Base-by-base conservation (phyloP, 2,797 vertebrate genomes). In the Periparus ater region DNA sequence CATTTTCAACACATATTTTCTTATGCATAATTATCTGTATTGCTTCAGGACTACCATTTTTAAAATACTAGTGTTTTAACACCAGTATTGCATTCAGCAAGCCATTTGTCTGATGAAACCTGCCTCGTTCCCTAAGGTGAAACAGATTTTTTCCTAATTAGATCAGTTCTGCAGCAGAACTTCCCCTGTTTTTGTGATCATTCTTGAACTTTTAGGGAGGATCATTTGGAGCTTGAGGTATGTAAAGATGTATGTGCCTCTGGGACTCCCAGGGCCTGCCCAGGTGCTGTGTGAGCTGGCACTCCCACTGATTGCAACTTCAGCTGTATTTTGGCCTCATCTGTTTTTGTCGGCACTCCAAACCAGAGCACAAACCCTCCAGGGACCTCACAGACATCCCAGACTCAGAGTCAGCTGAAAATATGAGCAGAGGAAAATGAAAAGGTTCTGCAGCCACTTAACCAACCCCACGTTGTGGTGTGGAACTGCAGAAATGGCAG, bases 1-100 rank as follows among this genome's bases (percentile, higher is more conserved):
- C 85, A 76, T 96, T 95, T 93, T 83, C 91, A 87, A 94, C 90
- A 89, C 85, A 25, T 91, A 95, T 75, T 93, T 79, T 96, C 71
- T 72, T 87, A 86, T 42, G 85, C 94, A 92, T 89, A 95, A 91
- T 88, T 85, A 78, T 79, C 78, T 47, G 84, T 30, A 57, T 86
- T 54, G 60, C 95, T 93, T 85, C 65, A 13, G 51, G 93, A 96
- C 89, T 85, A 65, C 67, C 66, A 47, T 88, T 91, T 67, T 81
- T 82, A 50, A 81, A 92, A 80, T 61, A 47, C 80, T 78, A 65
- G 32, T 94, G 79, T 88, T 96, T 77, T 79, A 93, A 54, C 42
- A 67, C 77, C 6, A 40, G 38, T 40, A 40, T 13, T 40, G 7
- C 80, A 18, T 40, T 95, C 30, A 82, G 72, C 72, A 88, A 94